These are phyloP conservation scores for Gonocerus acuteangulatus DNA, from an alignment of 2,888 invertebrate species.

Conservation along the genomic window DNA sequence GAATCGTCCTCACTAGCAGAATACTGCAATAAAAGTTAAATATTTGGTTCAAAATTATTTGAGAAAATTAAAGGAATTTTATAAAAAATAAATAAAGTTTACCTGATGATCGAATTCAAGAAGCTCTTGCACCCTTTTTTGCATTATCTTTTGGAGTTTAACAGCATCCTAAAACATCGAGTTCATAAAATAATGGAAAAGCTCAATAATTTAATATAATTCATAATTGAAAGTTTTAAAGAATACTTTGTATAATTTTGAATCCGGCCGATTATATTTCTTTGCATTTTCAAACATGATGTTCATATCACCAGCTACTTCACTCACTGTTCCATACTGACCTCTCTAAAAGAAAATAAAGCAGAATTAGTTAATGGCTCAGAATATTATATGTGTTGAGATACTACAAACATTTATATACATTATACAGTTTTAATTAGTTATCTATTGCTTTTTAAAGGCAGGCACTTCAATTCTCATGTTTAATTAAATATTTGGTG, in stretches of 20 bases:
- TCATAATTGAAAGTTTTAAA: not conserved
- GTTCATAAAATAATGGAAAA: slow-evolving; percentile 26
- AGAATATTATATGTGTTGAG: too few species aligned
- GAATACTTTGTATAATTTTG: slow-evolving; percentile 68
- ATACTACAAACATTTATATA: too few species aligned
- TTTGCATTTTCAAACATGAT: slow-evolving; percentile 96
- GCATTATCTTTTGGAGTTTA: slow-evolving; percentile 75
- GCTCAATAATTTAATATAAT: slow-evolving; percentile 21
- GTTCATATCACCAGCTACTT: slow-evolving; percentile 88
- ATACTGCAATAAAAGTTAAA: slow-evolving; percentile 43
- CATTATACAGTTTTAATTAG: too few species aligned
- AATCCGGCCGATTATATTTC: slow-evolving; percentile 73
- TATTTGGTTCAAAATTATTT: not conserved
- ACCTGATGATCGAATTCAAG: slow-evolving; percentile 50
- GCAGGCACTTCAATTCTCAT: too few species aligned
- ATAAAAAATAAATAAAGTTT: not conserved
- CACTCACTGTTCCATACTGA: slow-evolving; percentile 73
- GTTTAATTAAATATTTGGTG: too few species aligned
- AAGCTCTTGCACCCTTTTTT: slow-evolving; percentile 68
- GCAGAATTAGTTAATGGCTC: not conserved
- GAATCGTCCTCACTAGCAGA: slow-evolving; percentile 49
- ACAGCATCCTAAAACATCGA: slow-evolving; percentile 59
- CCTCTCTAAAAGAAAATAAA: slow-evolving; percentile 49
- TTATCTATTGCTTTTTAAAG: too few species aligned
- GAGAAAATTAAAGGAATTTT: not conserved